Conservation (phyloP, 2,113 vertebrate species). For the Planiliza haematocheilus region DNA sequence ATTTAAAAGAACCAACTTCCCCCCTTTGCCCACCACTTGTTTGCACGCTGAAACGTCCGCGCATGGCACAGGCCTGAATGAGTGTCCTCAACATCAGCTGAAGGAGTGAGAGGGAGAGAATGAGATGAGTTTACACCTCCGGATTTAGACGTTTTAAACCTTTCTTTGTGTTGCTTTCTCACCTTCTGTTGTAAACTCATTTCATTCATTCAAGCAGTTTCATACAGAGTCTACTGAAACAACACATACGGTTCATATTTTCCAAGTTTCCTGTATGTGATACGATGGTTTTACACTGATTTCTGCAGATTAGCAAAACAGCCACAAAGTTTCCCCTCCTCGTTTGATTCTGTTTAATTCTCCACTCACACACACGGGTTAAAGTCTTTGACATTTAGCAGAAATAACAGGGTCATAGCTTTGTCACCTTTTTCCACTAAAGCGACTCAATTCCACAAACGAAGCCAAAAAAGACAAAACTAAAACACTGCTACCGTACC, state of each 20-base stretch:
- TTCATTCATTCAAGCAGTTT: neutral
- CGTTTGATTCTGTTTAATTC: neutral
- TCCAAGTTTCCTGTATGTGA: constrained; percentile 3
- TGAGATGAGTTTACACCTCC: constrained; percentile 3
- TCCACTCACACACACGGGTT: neutral
- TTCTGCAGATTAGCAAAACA: constrained; percentile 8
- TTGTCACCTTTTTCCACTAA: no score
- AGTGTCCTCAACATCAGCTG: neutral
- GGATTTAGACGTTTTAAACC: constrained; percentile 20
- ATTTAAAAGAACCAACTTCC: neutral
- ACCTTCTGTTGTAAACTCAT: constrained; percentile 10
- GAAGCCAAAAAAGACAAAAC: neutral
- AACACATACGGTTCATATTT: constrained; percentile 1
- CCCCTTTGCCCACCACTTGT: neutral
- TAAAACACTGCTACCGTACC: no score
- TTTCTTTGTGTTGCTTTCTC: neutral
- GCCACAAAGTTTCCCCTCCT: neutral
- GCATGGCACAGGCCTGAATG: no score
- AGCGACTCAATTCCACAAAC: no score
- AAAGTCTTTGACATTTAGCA: no score
- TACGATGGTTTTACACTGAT: neutral
- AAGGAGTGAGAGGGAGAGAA: neutral
- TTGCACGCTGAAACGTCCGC: neutral
- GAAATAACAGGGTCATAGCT: no score
- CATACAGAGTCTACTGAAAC: neutral